These are phyloP conservation scores for Apocheima hispidaria DNA, from an alignment of 2,888 invertebrate genomes.

Conservation along the genomic window DNA sequence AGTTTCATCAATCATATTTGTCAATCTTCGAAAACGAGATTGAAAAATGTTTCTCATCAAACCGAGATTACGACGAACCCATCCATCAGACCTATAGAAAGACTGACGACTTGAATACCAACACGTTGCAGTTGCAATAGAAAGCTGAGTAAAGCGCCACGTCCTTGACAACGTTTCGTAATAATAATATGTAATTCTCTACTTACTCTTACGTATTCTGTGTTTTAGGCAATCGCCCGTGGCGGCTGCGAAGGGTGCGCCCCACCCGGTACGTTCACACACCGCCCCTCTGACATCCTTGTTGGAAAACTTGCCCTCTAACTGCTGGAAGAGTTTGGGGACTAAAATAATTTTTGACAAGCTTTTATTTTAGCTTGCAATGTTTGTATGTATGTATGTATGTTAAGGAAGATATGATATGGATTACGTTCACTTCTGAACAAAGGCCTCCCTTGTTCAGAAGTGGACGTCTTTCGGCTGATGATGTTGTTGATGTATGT, in stretches of 20 bases:
- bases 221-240: constrained; percentile 62
- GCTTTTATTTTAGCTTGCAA: too few species aligned
- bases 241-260: constrained; percentile 62
- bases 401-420: too few species aligned
- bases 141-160: constrained; percentile 50
- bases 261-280: constrained; percentile 72
- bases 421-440: too few species aligned
- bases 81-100: constrained; percentile 37
- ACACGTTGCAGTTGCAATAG: constrained; percentile 42
- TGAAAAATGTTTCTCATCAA: background rate
- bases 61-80: constrained; percentile 29
- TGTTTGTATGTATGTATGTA: background rate
- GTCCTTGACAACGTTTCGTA: constrained; percentile 58
- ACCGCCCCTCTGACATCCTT: constrained; percentile 59
- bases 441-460: too few species aligned
- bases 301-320: constrained; percentile 37
- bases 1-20: constrained; percentile 3
- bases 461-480: too few species aligned
- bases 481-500: too few species aligned
- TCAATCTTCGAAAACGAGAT: background rate
- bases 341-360: too few species aligned
- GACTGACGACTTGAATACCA: constrained; percentile 31
- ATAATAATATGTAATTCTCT: constrained; percentile 44
- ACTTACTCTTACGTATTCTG: constrained; percentile 18
- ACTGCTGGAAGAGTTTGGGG: constrained; percentile 42